Evolutionary conservation across 2,113 vertebrate genomes (phyloP), one percentile per base, ranked within the genome.

Genomic region (Oreocharis arfaki): DNA sequence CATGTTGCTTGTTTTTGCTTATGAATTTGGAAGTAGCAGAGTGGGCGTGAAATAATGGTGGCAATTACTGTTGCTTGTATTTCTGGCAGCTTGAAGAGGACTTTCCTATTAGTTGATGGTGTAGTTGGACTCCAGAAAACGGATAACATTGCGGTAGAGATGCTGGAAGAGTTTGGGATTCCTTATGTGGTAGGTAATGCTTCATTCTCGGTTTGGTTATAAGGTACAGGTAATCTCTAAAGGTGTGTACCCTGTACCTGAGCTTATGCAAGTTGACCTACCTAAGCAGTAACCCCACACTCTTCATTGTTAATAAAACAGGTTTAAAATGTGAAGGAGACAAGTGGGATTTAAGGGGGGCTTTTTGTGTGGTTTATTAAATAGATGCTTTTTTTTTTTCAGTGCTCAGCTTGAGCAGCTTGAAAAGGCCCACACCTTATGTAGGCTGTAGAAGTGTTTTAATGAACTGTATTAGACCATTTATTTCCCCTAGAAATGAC

Each of bases 101-200:
- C 98, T 4, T 99, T 99, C 98, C 96, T 99, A 28, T 92, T 99
- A 98, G 98, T 99, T 32, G 99, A 99, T 57, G 98, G 99, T 75
- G 97, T 97, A 35, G 95, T 98, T 21, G 99, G 99, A 79, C 97
- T 99, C 49, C 98, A 99, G 96, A 97, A 98, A 86, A 83, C 96
- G 6, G 99, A 99, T 95, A 90, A 97, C 30, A 97, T 98, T 80
- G 99, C 98, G 49, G 76, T 99, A 97, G 98, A 99, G 92, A 99
- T 99, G 99, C 99, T 99, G 96, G 99, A 99, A 96, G 99, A 99
- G 96, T 98, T 98, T 90, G 97, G 98, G 70, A 97, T 98, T 86
- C 99, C 99, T 32, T 99, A 99, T 44, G 99, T 98, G 98, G 99
- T 99, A 96, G 89, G 98, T 98, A 57, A 37, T 55, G 24, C 26